A percentile compares a stretch with the other conserved stretches of the same genome.
Conservation (phyloP, 2,113 vertebrate genomes). For the Carettochelys insculpta region DNA sequence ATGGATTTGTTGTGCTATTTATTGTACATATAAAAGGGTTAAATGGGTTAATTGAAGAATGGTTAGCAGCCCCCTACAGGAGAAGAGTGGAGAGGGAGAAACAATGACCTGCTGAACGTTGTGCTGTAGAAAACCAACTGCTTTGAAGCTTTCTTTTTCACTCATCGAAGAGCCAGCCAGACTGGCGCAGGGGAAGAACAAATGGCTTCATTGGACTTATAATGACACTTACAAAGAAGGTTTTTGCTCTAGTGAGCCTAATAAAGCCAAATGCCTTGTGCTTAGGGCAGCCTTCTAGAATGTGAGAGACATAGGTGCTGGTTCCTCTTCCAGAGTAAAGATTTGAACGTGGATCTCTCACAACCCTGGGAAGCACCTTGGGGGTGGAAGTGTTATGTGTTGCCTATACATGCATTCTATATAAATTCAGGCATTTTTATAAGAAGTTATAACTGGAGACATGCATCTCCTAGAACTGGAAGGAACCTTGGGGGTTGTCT, state of each 20-base stretch:
- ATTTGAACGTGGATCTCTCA: background rate
- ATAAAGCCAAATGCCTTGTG: background rate
- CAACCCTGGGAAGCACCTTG: background rate
- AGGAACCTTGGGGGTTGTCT: too few relatives aligned
- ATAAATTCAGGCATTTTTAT: too few relatives aligned
- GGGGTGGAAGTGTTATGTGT: background rate
- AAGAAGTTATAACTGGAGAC: too few relatives aligned
- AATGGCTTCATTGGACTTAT: background rate
- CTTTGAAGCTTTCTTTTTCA: background rate
- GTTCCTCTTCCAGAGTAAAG: background rate
- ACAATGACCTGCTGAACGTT: background rate
- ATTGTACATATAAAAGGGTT: background rate
- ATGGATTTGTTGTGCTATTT: background rate
- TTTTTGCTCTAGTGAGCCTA: background rate
- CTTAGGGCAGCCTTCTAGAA: background rate
- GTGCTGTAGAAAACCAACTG: too few relatives aligned
- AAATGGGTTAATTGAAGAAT: background rate
- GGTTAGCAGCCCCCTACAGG: background rate
- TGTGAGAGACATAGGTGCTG: background rate
- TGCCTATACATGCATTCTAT: background rate
- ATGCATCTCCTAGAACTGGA: too few relatives aligned
- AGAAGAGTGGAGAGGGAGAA: background rate
- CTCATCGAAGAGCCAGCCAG: background rate
- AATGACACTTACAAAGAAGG: background rate
- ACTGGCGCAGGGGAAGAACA: background rate